Conservation (phyloP, 2,888 invertebrate genomes). For the Stomorhina lunata region DNA sequence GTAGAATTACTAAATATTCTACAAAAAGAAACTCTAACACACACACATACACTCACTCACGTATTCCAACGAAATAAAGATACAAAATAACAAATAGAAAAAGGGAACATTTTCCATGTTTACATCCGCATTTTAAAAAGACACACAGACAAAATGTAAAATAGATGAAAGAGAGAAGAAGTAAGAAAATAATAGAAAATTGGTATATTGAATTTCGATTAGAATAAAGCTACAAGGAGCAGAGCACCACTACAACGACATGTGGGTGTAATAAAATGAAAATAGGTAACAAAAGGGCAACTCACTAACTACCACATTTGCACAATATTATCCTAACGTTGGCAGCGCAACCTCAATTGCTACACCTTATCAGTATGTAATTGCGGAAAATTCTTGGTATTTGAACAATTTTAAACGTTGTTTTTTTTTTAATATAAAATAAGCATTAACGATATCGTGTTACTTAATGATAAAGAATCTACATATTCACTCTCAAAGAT, state of each 20-base stretch:
- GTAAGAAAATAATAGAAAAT: background rate
- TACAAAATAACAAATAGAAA: background rate
- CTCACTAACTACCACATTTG: too few relatives aligned
- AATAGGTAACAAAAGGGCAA: background rate
- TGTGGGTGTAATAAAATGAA: background rate
- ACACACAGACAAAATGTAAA: background rate
- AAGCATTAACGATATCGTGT: too few relatives aligned
- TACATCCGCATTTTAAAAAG: background rate
- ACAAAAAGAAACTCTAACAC: background rate
- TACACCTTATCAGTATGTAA: too few relatives aligned
- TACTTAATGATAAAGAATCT: too few relatives aligned
- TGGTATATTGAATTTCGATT: constrained; percentile 52
- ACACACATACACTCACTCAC: background rate
- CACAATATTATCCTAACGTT: constrained; percentile 25
- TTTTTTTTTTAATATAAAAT: too few relatives aligned
- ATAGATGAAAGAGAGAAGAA: background rate
- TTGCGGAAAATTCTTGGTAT: too few relatives aligned
- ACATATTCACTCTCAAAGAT: too few relatives aligned
- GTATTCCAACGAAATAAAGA: background rate
- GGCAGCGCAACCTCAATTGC: background rate
- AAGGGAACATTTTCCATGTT: background rate
- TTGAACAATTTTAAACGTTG: too few relatives aligned
- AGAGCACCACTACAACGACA: background rate
- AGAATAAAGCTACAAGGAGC: background rate
- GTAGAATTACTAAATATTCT: constrained; percentile 19